phyloP scores from a whole-genome alignment of 2,888 invertebrate genomes.

The Nasonovia ribisnigri region DNA sequence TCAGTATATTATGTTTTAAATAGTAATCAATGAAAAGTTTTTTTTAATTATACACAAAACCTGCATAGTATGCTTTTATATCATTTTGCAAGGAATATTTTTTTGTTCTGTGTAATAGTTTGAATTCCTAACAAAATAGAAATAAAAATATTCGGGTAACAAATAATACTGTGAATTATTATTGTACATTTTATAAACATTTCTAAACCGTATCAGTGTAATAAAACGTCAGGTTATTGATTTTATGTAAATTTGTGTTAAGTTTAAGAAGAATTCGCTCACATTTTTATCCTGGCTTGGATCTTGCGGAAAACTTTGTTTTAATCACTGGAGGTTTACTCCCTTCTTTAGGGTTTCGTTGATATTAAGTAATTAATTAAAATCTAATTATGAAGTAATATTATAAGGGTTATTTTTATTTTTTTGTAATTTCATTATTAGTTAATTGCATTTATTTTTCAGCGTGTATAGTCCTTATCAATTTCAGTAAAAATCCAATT shows the following conservation, averaged over 20 bases:
- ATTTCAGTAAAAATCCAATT: neutral
- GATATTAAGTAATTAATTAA: neutral
- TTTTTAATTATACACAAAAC: neutral
- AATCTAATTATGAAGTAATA: neutral
- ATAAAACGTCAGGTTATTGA: conserved; percentile 16
- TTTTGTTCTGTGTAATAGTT: neutral
- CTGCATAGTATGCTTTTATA: neutral
- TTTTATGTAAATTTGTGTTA: conserved; percentile 20
- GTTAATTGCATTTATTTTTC: neutral
- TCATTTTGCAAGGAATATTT: neutral
- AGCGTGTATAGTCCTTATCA: neutral
- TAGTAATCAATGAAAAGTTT: neutral
- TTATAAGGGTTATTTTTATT: neutral
- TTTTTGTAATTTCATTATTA: neutral
- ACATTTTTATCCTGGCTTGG: neutral
- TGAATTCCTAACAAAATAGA: too few species aligned
- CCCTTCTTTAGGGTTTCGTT: neutral
- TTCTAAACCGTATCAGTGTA: neutral
- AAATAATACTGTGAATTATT: neutral
- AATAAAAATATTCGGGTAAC: too few species aligned
- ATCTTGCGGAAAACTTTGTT: neutral
- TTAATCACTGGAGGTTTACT: conserved; percentile 8
- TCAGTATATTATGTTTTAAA: neutral
- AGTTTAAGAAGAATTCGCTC: neutral
- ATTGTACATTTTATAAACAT: neutral